Evolutionary conservation across 2,113 vertebrate genomes (phyloP).

Genomic region (Paradoxurus hermaphroditus): DNA sequence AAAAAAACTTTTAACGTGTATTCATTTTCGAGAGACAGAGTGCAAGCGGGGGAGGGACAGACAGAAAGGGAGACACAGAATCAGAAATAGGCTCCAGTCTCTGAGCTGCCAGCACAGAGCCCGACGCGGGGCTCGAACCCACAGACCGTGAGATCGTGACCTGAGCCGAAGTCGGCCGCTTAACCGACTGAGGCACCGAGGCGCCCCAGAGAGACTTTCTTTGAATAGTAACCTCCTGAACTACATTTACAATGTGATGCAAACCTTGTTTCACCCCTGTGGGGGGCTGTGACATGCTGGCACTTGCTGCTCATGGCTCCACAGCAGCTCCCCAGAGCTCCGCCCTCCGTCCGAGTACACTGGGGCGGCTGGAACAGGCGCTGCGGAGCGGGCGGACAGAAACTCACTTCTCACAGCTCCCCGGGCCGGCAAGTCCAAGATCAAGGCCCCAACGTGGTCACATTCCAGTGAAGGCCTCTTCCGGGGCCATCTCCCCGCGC

Average conservation of each 20-base stretch:
- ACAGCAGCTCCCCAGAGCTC: background rate
- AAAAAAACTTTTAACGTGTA: no score
- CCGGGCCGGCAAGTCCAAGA: background rate
- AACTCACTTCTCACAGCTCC: background rate
- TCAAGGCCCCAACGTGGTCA: accelerated
- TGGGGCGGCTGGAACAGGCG: background rate
- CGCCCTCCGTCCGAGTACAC: background rate
- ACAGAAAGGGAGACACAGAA: no score
- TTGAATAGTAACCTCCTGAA: background rate
- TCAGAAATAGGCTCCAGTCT: no score
- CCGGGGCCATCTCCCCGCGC: background rate
- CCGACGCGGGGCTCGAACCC: no score
- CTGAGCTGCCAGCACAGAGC: no score
- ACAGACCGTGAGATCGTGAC: no score
- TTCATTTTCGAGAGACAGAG: no score
- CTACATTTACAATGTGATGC: background rate
- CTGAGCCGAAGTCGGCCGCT: no score
- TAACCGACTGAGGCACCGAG: no score
- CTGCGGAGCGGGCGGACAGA: background rate
- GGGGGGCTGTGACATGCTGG: background rate
- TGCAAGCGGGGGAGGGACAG: no score
- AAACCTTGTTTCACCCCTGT: background rate
- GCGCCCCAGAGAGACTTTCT: background rate
- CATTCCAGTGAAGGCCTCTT: background rate
- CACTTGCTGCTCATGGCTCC: background rate